phyloP scores from a whole-genome alignment of 2,113 vertebrate species.

The Otis tarda region DNA sequence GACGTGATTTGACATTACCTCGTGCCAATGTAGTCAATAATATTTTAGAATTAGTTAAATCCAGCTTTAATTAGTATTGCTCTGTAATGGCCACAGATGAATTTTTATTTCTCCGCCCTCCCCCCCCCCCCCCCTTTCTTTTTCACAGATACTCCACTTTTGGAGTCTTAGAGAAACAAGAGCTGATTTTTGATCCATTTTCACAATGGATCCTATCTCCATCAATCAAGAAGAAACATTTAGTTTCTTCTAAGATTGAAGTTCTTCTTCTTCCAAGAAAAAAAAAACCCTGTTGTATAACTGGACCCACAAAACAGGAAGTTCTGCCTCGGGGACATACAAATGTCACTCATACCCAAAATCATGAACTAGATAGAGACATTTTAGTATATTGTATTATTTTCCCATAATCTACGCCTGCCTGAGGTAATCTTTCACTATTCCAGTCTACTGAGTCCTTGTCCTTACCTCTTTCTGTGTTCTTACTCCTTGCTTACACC shows the following conservation, averaged over 20 bases:
- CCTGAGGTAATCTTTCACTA: background rate
- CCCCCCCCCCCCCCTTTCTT: background rate
- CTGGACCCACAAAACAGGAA: background rate
- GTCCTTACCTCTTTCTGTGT: background rate
- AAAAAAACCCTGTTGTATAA: background rate
- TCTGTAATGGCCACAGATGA: background rate
- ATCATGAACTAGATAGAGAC: background rate
- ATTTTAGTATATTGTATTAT: background rate
- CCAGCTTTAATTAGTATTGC: background rate
- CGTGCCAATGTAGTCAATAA: background rate
- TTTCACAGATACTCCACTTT: background rate
- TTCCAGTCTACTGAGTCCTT: background rate
- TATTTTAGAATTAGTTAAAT: slow-evolving; percentile 15
- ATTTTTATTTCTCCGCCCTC: background rate
- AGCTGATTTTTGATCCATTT: background rate
- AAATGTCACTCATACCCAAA: background rate
- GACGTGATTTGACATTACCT: background rate
- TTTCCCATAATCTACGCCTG: background rate
- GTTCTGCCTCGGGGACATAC: background rate
- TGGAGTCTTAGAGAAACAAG: background rate
- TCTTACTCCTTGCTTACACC: background rate
- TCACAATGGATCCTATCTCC: background rate
- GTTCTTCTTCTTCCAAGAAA: background rate
- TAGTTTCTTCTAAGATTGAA: background rate
- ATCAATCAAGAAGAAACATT: background rate